Base-by-base conservation (phyloP, 1,140 invertebrate species). In the Pseudomyrmex cubaensis region DNA sequence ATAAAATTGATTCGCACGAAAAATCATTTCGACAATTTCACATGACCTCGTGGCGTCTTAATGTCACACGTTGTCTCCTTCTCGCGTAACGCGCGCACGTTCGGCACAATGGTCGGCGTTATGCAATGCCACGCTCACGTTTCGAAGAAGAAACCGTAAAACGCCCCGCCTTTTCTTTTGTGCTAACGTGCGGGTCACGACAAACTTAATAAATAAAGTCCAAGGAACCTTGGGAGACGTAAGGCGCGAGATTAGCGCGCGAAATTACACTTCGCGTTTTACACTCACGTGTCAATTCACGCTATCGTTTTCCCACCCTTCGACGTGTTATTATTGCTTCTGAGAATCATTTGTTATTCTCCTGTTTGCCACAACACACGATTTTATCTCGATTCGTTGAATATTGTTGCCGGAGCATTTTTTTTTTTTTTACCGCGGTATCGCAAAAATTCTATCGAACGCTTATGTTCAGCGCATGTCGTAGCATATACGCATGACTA, bases 81-180 rank as follows among this genome's bases (percentile, higher is more conserved):
- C 48, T 66, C 46, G 20, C 48, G n/a, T 15, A 17, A 52, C 35
- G 66, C n/a, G 70, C 57, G 50, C 10, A 13, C 57, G 7, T 10
- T 72, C 54, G 69, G 9, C 22, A 75, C 78, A 83, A 67, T 57
- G 12, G 50, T 35, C 22, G 17, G 35, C 46, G 22, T 66, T 83
- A 52, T 54, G 52, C 76, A 66, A 76, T 52, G 82, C 52, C 76
- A 83, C 48, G 62, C 15, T 44, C 44, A 15, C 7, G 59, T 76
- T 83, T 64, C 73, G 44, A 63, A 50, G 62, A 77, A 77, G 82
- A 83, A 83, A 83, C 82, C 82, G 44, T 83, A 83, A 83, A 83
- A 76, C 35, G 73, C 70, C 73, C 25, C 73, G 61, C 80, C 73
- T 76, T 76, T 62, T 35, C 35, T 35, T 77, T 75, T n/a, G 52